A percentile compares a stretch with the other conserved stretches of the same genome.
These are phyloP conservation scores for Sebastes elongatus DNA, from an alignment of 2,797 vertebrate species.

Conservation along the genomic window DNA sequence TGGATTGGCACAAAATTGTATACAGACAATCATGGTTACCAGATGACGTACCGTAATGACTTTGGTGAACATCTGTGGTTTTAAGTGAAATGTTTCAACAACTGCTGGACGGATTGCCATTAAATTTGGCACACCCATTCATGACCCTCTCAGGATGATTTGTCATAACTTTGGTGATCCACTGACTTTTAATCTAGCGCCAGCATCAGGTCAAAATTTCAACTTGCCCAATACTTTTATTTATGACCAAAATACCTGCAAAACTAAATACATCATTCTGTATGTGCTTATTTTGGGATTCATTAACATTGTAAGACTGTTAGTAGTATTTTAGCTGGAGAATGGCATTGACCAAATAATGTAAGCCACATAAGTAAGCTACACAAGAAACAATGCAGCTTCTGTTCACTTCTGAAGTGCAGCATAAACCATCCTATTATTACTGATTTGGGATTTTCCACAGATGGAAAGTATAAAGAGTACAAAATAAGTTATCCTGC, in stretches of 20 bases:
- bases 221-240: not conserved
- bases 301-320: not conserved
- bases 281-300: not conserved
- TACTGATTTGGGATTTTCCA: not conserved
- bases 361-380: not conserved
- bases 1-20: not conserved
- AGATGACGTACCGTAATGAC: not conserved
- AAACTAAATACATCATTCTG: not conserved
- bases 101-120: not conserved
- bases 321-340: not conserved
- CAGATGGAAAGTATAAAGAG: not conserved
- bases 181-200: not conserved
- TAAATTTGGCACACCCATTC: not conserved
- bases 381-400: not conserved
- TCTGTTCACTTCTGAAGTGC: not conserved
- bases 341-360: not conserved
- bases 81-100: too few relatives aligned
- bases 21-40: not conserved
- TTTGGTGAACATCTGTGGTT: not conserved
- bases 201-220: not conserved
- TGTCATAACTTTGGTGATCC: not conserved
- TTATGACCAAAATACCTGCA: not conserved
- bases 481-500: not conserved
- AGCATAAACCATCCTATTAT: not conserved
- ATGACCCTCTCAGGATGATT: not conserved